Conservation (phyloP, 2,113 vertebrate genomes). For the Emberiza fucata region DNA sequence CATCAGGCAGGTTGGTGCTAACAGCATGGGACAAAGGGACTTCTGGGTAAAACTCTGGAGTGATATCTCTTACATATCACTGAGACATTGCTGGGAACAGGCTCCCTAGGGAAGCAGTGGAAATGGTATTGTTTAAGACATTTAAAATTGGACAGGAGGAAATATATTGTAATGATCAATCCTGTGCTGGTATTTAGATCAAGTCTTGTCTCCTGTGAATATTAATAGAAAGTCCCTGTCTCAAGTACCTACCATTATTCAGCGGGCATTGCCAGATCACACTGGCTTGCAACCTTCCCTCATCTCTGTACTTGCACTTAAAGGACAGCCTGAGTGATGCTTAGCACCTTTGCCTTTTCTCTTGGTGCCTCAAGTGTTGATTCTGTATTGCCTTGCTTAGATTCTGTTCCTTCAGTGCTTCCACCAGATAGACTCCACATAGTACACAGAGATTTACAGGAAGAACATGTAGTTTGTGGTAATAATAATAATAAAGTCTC, state of each 20-base stretch:
- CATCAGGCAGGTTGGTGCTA: not conserved
- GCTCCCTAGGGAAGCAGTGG: not conserved
- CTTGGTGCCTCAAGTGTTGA: not conserved
- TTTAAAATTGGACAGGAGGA: slow-evolving; percentile 24
- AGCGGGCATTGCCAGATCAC: not conserved
- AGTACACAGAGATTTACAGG: slow-evolving; percentile 32
- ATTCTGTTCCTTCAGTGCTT: slow-evolving; percentile 23
- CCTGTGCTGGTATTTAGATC: slow-evolving; percentile 49
- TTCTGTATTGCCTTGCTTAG: slow-evolving; percentile 16
- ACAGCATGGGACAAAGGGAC: not conserved
- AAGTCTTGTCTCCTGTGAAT: slow-evolving; percentile 4
- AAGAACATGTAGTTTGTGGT: slow-evolving; percentile 9
- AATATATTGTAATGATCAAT: slow-evolving; percentile 35
- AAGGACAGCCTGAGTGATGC: slow-evolving; percentile 22
- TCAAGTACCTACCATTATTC: slow-evolving; percentile 23
- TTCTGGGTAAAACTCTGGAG: not conserved
- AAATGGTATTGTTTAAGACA: not conserved
- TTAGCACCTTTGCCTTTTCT: slow-evolving; percentile 13
- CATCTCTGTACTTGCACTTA: not conserved
- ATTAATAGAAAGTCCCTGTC: slow-evolving; percentile 28
- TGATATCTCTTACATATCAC: not conserved
- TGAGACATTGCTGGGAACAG: not conserved
- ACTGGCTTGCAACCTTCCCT: not conserved
- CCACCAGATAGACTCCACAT: not conserved
- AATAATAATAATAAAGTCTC: slow-evolving; percentile 43